Conservation (phyloP, 2,113 vertebrate genomes). For the Coracopsis vasa region DNA sequence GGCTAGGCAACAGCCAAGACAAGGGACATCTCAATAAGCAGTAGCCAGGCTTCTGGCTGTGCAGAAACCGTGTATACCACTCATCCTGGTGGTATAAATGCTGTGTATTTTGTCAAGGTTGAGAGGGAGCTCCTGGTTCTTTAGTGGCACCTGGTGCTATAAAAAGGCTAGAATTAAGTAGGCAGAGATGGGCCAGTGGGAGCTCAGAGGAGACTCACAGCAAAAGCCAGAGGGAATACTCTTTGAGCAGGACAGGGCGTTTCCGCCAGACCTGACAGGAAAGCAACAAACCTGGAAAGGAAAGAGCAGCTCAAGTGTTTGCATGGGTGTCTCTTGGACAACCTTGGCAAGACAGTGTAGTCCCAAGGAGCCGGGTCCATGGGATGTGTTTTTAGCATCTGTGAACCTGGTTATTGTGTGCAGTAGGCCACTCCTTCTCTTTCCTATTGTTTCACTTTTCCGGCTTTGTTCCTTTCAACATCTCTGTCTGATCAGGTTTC, state of each 20-base stretch:
- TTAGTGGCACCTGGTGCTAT: not conserved
- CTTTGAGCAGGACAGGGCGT: not conserved
- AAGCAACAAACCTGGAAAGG: not conserved
- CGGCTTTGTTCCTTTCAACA: conserved; percentile 41
- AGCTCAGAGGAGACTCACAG: not conserved
- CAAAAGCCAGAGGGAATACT: not conserved
- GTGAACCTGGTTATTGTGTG: conserved; percentile 36
- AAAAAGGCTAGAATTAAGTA: not conserved
- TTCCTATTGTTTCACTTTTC: conserved; percentile 58
- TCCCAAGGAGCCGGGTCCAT: rapidly evolving
- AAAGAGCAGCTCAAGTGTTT: not conserved
- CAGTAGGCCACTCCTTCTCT: conserved; percentile 6
- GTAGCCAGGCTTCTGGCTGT: not conserved
- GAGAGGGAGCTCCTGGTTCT: not conserved
- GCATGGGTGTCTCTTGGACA: not conserved
- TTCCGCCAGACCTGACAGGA: not conserved
- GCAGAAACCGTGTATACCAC: not conserved
- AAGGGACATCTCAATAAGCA: not conserved
- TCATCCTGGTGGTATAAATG: not conserved
- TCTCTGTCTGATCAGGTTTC: conserved; percentile 15
- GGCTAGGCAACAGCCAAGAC: not conserved
- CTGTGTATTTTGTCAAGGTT: not conserved
- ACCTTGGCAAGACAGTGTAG: not conserved
- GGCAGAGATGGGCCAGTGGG: not conserved
- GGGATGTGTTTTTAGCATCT: conserved; percentile 5